Percentiles rank a stretch among this genome's conserved stretches.
phyloP scores from a whole-genome alignment of 1,140 invertebrate species.

The Cherax destructor region DNA sequence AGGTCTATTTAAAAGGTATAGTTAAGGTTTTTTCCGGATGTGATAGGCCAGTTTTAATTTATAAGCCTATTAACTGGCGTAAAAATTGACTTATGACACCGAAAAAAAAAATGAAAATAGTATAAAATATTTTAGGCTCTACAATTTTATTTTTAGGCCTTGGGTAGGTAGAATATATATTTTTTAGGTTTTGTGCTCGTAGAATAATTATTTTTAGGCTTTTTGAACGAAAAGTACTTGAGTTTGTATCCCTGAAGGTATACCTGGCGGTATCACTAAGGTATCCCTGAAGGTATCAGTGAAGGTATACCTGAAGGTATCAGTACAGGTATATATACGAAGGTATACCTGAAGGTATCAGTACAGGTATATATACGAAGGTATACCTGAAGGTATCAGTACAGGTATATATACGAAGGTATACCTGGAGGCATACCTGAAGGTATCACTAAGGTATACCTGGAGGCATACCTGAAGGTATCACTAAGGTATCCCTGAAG shows the following conservation, averaged over 20 bases:
- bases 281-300: not conserved
- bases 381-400: too few relatives aligned
- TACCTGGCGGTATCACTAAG: not conserved
- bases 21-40: too few relatives aligned
- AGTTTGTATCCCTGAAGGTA: too few relatives aligned
- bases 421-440: not conserved
- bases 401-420: not conserved
- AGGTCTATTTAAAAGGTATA: too few relatives aligned
- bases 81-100: not conserved
- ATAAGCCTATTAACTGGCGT: not conserved
- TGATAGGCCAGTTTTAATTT: too few relatives aligned
- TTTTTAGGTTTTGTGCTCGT: not conserved
- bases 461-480: too few relatives aligned
- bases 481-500: too few relatives aligned
- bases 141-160: slow-evolving; percentile 77
- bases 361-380: not conserved
- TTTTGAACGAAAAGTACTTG: not conserved
- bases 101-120: slow-evolving; percentile 52
- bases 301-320: not conserved
- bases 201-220: not conserved
- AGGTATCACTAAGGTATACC: too few relatives aligned
- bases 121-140: slow-evolving; percentile 74
- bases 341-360: slow-evolving; percentile 1
- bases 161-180: not conserved
- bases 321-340: not conserved